phyloP scores from a whole-genome alignment of 2,797 vertebrate species.

The Acestrorhynchus altus region DNA sequence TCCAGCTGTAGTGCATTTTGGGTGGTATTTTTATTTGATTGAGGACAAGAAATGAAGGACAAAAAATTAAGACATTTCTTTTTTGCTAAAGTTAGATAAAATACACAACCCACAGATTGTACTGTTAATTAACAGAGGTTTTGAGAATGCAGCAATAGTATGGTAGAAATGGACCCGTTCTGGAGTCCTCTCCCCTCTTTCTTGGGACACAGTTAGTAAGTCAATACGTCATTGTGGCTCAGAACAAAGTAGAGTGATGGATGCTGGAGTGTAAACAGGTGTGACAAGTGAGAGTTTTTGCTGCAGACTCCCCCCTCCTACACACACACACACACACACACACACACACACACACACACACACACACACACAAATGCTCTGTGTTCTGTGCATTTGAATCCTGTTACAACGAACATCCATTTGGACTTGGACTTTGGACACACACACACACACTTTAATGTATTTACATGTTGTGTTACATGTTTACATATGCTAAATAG shows the following conservation, averaged over 20 bases:
- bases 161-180: no score
- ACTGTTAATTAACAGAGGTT: no score
- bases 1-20: no score
- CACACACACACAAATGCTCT: neutral
- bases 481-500: conserved; percentile 14
- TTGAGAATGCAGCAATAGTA: no score
- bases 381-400: conserved; percentile 10
- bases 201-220: neutral
- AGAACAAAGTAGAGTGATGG: neutral
- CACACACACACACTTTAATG: neutral
- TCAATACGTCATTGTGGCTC: neutral
- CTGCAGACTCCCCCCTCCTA: neutral
- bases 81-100: no score
- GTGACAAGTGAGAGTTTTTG: neutral
- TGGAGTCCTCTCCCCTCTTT: no score
- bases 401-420: neutral
- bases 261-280: conserved; percentile 2
- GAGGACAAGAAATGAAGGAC: no score
- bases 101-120: no score
- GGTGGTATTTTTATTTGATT: no score
- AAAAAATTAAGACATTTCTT: no score
- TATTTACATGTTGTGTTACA: neutral
- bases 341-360: neutral
- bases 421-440: no score
- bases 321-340: neutral